Evolutionary conservation across 2,888 invertebrate genomes (phyloP).

Genomic region (Caenorhabditis sp.): DNA sequence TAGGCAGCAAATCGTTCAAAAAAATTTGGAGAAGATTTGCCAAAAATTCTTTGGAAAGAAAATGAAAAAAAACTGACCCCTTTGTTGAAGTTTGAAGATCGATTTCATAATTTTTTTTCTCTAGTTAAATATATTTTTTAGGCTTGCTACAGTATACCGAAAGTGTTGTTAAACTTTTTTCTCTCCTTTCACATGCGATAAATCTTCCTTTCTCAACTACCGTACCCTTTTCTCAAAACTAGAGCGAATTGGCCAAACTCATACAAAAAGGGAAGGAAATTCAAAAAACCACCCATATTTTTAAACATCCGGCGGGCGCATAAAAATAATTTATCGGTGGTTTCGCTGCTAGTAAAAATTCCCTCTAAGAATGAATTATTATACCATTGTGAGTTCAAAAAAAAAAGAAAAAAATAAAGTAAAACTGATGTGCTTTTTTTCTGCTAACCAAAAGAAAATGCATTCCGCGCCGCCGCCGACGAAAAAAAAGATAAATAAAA

Average conservation of each 20-base stretch:
- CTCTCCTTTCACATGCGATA: too few species aligned
- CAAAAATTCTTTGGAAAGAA: too few species aligned
- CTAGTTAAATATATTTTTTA: too few species aligned
- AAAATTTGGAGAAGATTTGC: too few species aligned
- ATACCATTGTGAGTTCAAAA: neutral
- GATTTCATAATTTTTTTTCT: too few species aligned
- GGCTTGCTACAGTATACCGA: too few species aligned
- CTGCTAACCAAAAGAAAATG: slow-evolving; percentile 18
- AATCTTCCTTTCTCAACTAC: neutral
- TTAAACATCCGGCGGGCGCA: neutral
- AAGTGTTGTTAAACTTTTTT: too few species aligned
- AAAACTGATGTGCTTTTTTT: neutral
- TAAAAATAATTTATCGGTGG: neutral
- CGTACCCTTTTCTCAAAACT: neutral
- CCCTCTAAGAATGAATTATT: neutral
- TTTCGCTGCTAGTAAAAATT: slow-evolving; percentile 1
- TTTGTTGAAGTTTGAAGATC: too few species aligned
- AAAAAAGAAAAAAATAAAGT: neutral
- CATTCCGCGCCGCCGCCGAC: slow-evolving; percentile 6
- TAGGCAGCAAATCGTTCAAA: too few species aligned
- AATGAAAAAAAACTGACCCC: too few species aligned
- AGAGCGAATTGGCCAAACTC: neutral
- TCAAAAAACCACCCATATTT: neutral
- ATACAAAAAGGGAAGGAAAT: too few species aligned
- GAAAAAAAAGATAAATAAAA: slow-evolving; percentile 30